Conservation (phyloP, 1,140 invertebrate species). For the Rhagoletis zephyria region DNA sequence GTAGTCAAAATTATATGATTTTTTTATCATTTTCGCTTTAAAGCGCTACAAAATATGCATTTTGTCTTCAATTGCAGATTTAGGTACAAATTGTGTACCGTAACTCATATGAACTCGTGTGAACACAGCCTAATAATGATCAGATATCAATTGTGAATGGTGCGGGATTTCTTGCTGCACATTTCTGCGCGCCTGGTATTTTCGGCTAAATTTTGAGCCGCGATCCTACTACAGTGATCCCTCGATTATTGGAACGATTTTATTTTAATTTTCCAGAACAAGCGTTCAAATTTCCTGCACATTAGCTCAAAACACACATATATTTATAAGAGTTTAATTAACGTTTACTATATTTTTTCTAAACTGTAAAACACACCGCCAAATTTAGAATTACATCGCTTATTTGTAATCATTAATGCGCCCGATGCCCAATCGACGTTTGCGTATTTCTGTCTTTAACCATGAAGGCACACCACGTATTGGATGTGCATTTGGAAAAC, state of each 20-base stretch:
- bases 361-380: background rate
- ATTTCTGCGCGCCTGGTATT: background rate
- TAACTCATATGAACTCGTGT: background rate
- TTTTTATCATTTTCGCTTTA: no score
- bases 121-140: background rate
- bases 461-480: conserved; percentile 81
- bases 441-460: conserved; percentile 81
- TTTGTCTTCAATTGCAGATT: no score
- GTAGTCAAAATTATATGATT: no score
- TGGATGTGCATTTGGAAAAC: conserved; percentile 83
- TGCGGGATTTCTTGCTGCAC: background rate
- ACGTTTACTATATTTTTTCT: background rate
- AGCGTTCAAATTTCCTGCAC: no score
- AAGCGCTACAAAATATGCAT: no score
- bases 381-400: background rate
- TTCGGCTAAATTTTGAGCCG: background rate
- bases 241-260: background rate
- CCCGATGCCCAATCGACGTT: conserved; percentile 79
- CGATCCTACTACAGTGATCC: background rate
- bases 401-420: conserved; percentile 79
- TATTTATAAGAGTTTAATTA: background rate
- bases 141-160: background rate
- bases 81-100: no score
- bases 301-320: background rate
- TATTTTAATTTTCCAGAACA: no score